phyloP scores from a whole-genome alignment of 1,140 invertebrate species.

The Laupala kohalensis region DNA sequence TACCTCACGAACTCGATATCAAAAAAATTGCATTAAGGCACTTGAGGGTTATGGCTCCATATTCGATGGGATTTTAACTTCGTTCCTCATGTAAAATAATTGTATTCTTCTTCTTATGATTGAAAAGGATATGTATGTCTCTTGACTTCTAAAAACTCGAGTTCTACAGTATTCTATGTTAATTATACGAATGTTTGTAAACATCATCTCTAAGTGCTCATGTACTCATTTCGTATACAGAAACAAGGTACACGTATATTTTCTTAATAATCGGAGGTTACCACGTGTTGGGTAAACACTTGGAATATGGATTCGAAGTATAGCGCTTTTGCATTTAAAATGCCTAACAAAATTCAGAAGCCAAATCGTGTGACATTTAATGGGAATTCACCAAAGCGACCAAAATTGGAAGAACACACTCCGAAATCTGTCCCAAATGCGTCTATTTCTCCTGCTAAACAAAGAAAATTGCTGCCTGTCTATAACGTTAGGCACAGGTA shows the following conservation, averaged over 20 bases:
- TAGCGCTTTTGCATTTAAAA: not conserved
- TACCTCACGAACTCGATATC: no score
- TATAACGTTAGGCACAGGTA: conserved; percentile 1
- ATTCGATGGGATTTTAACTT: no score
- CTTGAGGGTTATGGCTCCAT: no score
- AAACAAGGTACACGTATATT: not conserved
- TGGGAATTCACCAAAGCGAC: not conserved
- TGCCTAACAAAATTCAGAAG: not conserved
- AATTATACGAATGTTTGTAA: not conserved
- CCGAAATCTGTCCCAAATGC: not conserved
- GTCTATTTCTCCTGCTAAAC: not conserved
- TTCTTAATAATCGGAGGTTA: not conserved
- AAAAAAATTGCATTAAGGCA: no score
- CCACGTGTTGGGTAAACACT: not conserved
- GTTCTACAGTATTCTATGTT: no score
- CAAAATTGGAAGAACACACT: not conserved
- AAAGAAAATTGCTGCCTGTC: conserved; percentile 1
- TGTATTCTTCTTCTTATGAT: no score
- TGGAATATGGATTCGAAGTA: not conserved
- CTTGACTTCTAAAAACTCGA: no score
- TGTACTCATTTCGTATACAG: not conserved
- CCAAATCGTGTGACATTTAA: not conserved
- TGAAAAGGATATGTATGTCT: no score
- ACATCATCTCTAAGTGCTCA: not conserved
- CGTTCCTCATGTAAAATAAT: no score